Evolutionary conservation across 2,888 invertebrate species (phyloP), one percentile per base, ranked within the genome.

Genomic region (Rhabditoides inermis): DNA sequence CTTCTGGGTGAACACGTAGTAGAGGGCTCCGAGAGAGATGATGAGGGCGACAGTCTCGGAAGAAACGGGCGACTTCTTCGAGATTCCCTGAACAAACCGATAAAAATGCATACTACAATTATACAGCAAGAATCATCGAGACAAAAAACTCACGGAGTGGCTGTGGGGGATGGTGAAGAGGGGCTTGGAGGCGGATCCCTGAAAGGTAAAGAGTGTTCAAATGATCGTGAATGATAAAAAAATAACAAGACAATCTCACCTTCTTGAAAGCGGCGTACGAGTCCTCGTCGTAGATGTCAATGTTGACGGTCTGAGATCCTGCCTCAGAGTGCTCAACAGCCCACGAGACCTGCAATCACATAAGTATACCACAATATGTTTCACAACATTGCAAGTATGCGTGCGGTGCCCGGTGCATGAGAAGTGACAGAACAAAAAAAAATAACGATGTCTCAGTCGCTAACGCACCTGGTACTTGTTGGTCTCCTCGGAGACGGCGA

Each of bases 221-320:
- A 30, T 42, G 6, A 18, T 51, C 12, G 10, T 32, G 42, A 15
- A 44, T 37, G 45, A 40, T 22, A 41, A 12, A 45, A 41, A 44
- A 12, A 36, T 22, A 18, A n/a, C 22, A 54, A 49, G 50, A 45
- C 6, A 49, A 45, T 39, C 26, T 49, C 45, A 48, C 68, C 77
- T 91, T 90, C 53, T 88, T 85, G 50, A 90, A 82, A 5, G 85
- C 84, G 1, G 87, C 85, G 80, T 87, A 91, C 55, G 89, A 88
- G 75, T 94, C 92, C 80, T 94, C 92, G 69, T 92, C 90, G 72
- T 86, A 86, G 22, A 95, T 81, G 58, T 85, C 84, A 45, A 94
- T 83, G 53, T 83, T 83, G 68, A 88, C 86, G 45, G 85, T 84
- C 27, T 90, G 91, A 44, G 88, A 84, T 51, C 85, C 84, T 0